Base-by-base conservation (phyloP, 2,113 vertebrate genomes). In the Gymnogyps californianus region DNA sequence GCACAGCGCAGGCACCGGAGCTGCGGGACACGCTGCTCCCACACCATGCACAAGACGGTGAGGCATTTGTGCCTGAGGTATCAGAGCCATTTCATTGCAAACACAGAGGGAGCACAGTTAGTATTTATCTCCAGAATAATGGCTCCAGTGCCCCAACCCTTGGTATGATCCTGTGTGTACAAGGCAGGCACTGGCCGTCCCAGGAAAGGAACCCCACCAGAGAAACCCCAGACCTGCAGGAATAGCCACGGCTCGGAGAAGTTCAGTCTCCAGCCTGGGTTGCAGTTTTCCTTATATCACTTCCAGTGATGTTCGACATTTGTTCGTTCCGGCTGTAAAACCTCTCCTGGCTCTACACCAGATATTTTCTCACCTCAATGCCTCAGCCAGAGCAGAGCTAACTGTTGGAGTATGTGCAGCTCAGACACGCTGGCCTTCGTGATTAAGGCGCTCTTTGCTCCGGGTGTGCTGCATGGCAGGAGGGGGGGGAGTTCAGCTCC, bases 261-360 rank as follows among this genome's bases (percentile, higher is more conserved):
- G 44, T 28, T 74, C 38, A 8, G 38, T 25, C 62, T 90, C 76
- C 82, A 47, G 47, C 57, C 86, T 6, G 55, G 42, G 31, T 4
- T 96, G 75, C 29, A 22, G 42, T 28, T 83, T 69, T 71, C 90
- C 66, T 74, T 95, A 71, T 90, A 89, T 95, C 97, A 76, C 71
- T 86, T 28, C 5, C 9, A 4, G 31, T 78, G 90, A 87, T 52
- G 86, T 46, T 47, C 5, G 13, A 47, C 97, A 95, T 92, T 89
- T 93, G 95, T 59, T 93, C 65, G 57, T 96, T 96, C 94, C 21
- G 13, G 90, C 94, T 82, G 83, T 91, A 97, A 95, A 97, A 66
- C 92, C 83, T 80, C 69, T 87, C 42, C 93, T 97, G 97, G 97
- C 94, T 92, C 89, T 0, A 7, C 69, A 90, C 90, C 94, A 97